Base-by-base conservation (phyloP, 2,113 vertebrate genomes). In the Cercopithecus mona region DNA sequence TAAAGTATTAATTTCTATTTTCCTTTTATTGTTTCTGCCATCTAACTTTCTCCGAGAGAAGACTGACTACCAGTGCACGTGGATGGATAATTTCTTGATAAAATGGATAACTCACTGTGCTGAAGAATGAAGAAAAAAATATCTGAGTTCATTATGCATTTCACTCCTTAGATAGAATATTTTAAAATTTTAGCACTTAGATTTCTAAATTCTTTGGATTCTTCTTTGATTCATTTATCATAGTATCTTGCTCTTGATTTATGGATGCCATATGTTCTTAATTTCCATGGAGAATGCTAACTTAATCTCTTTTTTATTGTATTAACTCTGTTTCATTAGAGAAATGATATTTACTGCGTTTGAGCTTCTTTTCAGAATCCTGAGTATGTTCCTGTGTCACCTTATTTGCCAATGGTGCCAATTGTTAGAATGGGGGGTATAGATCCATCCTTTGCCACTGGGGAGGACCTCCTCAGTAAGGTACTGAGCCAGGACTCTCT, bases 131-230 rank as follows among this genome's bases (percentile, higher is more conserved):
- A 76, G 7, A 55, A 87, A 70, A 18, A 87, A 48, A 30, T 64
- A 1, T 73, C 22, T 50, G 6, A 18, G 8, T 50, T 40, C 23
- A 57, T 57, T 43, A 73, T 66, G 7, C 32, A 57, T 73, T 86
- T 88, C 32, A 30, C 20, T 79, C 27, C 35, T 91, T 88, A 78
- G 35, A 48, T 2, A 3, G 72, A 79, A 82, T 64, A 38, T 48
- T 93, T 91, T 96, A 93, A 76, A 90, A 52, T 57, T 38, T 96
- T 18, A 86, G 11, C 5, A 89, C 8, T 86, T 87, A 84, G 8
- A 16, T n/a, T 90, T 95, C 73, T 9, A 55, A 96, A 90, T 95
- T 90, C 20, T 17, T 91, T 82, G 76, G n/a, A 94, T 86, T 91
- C 43, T 27, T 81, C 76, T 50, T 55, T 78, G 6, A 73, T 64